Conservation (phyloP, 2,888 invertebrate species). For the Hedychridium roseum region DNA sequence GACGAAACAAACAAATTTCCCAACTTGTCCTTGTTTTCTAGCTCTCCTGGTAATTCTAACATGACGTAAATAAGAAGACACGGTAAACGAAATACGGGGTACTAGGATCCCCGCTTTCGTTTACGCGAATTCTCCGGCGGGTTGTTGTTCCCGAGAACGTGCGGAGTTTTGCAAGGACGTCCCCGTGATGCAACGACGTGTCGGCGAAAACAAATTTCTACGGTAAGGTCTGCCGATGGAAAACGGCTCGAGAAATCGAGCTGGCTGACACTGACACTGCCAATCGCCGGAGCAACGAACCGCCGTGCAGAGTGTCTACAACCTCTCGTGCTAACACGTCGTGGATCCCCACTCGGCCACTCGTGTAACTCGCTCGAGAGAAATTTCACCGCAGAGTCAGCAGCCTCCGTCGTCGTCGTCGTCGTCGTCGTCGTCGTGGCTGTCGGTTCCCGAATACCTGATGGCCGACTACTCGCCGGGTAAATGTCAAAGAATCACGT, state of each 20-base stretch:
- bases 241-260: constrained; percentile 33
- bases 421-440: constrained; percentile 7
- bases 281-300: constrained; percentile 36
- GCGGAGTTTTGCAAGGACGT: no score
- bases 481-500: constrained; percentile 39
- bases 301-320: constrained; percentile 34
- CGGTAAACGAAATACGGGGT: no score
- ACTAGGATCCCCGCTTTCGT: no score
- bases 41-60: no score
- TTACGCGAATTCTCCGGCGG: no score
- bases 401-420: constrained; percentile 34
- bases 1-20: no score
- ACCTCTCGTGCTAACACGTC: constrained; percentile 32
- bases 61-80: no score
- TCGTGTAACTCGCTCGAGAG: constrained; percentile 40
- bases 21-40: no score
- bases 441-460: constrained; percentile 32
- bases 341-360: constrained; percentile 15
- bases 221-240: no score
- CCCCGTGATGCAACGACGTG: no score
- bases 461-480: constrained; percentile 20
- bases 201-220: no score
- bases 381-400: constrained; percentile 51
- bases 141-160: no score
- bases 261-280: constrained; percentile 37